These are phyloP conservation scores for Antechinus stuartii DNA, from an alignment of 2,113 vertebrate species.

Conservation along the genomic window DNA sequence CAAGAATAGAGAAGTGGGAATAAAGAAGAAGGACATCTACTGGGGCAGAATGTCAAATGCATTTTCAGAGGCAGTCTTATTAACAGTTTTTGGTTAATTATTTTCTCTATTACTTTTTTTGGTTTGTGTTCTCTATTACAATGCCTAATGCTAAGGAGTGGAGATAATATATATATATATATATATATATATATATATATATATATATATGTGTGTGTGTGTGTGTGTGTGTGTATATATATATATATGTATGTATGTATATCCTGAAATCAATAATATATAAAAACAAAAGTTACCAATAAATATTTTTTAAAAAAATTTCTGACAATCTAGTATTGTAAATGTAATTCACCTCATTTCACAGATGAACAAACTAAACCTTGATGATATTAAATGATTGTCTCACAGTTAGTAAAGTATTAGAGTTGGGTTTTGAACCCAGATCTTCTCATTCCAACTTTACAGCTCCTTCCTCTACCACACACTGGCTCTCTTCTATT, in stretches of 20 bases:
- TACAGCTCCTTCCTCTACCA: neutral
- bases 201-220: neutral
- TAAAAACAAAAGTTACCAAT: neutral
- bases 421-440: too few species aligned
- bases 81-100: neutral
- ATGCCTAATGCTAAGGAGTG: neutral
- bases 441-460: neutral
- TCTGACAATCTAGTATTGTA: neutral
- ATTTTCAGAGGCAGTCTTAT: neutral
- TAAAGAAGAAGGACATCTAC: neutral
- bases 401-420: neutral
- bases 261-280: neutral
- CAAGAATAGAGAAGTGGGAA: neutral
- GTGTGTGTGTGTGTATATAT: too few species aligned
- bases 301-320: neutral
- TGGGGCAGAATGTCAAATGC: neutral
- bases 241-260: too few species aligned
- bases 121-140: neutral
- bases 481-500: neutral
- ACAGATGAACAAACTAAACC: neutral
- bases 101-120: too few species aligned
- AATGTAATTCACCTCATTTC: neutral
- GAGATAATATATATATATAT: neutral
- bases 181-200: too few species aligned
- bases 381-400: neutral